Percentiles rank a stretch among this genome's conserved stretches.
phyloP scores from a whole-genome alignment of 2,797 vertebrate species.

The Buceros bicornis region DNA sequence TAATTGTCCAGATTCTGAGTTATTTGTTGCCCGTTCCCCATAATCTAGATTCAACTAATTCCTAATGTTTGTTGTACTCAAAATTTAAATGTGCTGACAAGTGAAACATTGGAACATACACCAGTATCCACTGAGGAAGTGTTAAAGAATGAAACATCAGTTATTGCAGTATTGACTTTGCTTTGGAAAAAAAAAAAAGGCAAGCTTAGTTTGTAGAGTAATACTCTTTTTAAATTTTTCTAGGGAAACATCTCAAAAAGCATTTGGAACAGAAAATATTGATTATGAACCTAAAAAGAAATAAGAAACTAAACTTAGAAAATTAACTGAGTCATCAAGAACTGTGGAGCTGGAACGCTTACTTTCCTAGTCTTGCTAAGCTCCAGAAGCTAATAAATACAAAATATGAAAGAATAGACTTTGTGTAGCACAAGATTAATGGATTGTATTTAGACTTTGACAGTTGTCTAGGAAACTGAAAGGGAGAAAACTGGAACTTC shows the following conservation, averaged over 20 bases:
- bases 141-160: not conserved
- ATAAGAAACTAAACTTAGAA: not conserved
- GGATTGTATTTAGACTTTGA: slow-evolving; percentile 34
- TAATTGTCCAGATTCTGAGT: not conserved
- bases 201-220: not conserved
- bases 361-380: not conserved
- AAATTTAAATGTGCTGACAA: not conserved
- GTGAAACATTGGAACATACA: not conserved
- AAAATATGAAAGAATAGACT: slow-evolving; percentile 35
- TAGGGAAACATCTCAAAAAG: not conserved
- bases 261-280: not conserved
- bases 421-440: slow-evolving; percentile 19
- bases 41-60: not conserved
- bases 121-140: not conserved
- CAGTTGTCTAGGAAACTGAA: slow-evolving; percentile 44
- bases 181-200: not conserved
- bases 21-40: not conserved
- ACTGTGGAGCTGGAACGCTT: not conserved
- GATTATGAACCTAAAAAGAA: not conserved
- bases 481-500: not conserved
- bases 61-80: not conserved
- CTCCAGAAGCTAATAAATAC: slow-evolving; percentile 19
- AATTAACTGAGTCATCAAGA: slow-evolving; percentile 17
- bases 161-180: not conserved
- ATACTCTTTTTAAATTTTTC: not conserved